A percentile compares a stretch with the other conserved stretches of the same genome.
phyloP scores from a whole-genome alignment of 2,797 vertebrate genomes.

The Phoeniculus purpureus region DNA sequence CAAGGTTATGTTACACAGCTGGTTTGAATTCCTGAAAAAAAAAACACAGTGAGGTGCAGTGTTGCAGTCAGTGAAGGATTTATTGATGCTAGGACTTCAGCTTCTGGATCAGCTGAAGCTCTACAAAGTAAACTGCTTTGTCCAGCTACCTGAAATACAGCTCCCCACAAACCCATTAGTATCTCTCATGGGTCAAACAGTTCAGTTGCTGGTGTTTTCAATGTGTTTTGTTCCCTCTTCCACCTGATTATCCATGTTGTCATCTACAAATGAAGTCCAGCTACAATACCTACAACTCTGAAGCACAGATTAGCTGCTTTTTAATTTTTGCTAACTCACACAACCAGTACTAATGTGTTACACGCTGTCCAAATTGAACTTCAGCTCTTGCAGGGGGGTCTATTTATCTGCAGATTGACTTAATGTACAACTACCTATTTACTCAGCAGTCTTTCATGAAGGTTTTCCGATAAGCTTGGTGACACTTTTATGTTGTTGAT shows the following conservation, averaged over 20 bases:
- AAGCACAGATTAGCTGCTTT: not conserved
- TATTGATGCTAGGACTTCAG: not conserved
- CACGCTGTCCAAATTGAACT: not conserved
- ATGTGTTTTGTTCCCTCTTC: not conserved
- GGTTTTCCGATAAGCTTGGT: not conserved
- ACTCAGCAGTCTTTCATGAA: not conserved
- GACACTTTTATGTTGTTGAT: not conserved
- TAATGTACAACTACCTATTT: not conserved
- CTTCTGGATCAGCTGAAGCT: rapidly evolving
- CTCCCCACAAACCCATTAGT: not conserved
- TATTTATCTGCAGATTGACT: not conserved
- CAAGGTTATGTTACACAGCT: not conserved
- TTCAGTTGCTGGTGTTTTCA: not conserved
- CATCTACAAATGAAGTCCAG: not conserved
- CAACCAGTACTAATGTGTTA: not conserved
- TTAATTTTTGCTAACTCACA: not conserved
- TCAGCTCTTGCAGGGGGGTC: not conserved
- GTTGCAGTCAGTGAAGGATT: not conserved
- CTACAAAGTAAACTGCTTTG: not conserved
- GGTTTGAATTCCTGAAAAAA: not conserved
- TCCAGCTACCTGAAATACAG: not conserved
- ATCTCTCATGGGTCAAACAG: not conserved
- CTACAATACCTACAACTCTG: not conserved
- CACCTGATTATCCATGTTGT: not conserved
- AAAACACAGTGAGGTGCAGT: not conserved